Evolutionary conservation across 1,140 invertebrate species (phyloP).

Genomic region (Thaumatotibia leucotreta): DNA sequence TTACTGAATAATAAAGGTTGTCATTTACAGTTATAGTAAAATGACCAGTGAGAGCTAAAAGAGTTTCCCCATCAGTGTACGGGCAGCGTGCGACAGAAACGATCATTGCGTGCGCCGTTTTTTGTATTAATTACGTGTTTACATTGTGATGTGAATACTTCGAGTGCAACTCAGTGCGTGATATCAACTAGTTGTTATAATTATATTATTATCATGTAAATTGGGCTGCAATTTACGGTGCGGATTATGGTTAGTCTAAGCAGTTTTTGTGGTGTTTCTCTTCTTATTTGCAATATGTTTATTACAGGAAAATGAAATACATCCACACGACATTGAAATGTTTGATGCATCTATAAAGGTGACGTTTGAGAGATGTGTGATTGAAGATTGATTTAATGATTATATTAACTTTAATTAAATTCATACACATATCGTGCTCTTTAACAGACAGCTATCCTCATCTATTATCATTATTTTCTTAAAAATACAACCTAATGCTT

Average conservation of each 20-base stretch:
- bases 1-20: background rate
- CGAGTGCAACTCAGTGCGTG: background rate
- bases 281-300: background rate
- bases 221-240: background rate
- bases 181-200: background rate
- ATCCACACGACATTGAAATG: slow-evolving; percentile 57
- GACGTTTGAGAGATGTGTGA: slow-evolving; percentile 49
- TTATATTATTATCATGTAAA: background rate
- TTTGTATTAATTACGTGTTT: slow-evolving; percentile 10
- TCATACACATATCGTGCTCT: background rate
- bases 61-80: slow-evolving; percentile 6
- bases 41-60: slow-evolving; percentile 21
- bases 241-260: background rate
- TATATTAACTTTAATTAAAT: slow-evolving; percentile 12
- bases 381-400: slow-evolving; percentile 18
- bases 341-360: slow-evolving; percentile 73
- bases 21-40: background rate
- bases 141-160: background rate
- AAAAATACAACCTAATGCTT: background rate
- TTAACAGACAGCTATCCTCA: background rate
- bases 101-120: slow-evolving; percentile 20
- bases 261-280: background rate
- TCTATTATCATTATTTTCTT: background rate
- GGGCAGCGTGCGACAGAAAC: slow-evolving; percentile 18
- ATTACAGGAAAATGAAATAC: slow-evolving; percentile 61